Evolutionary conservation across 2,888 invertebrate species (phyloP).

Genomic region (Entomobrya proxima): DNA sequence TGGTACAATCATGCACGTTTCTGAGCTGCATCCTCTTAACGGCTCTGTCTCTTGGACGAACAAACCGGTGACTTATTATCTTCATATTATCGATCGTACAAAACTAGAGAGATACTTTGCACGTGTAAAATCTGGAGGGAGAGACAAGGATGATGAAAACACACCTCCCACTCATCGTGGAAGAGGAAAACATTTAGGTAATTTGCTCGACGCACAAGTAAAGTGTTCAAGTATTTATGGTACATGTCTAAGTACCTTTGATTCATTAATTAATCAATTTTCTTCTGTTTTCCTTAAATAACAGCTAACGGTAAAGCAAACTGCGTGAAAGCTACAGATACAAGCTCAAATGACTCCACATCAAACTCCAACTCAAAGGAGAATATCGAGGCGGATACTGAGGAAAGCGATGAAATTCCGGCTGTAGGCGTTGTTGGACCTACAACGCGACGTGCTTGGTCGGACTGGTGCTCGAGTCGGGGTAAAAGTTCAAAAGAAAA

Average conservation of each 20-base stretch:
- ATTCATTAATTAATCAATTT: neutral
- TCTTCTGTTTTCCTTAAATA: neutral
- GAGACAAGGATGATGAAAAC: conserved; percentile 63
- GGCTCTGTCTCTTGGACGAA: conserved; percentile 99
- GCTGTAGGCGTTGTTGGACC: conserved; percentile 79
- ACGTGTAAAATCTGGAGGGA: conserved; percentile 64
- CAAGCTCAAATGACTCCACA: conserved; percentile 77
- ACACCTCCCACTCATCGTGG: conserved; percentile 57
- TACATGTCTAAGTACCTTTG: neutral
- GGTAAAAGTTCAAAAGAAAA: conserved; percentile 80
- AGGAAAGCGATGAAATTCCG: conserved; percentile 76
- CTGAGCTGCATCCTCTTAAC: conserved; percentile 94
- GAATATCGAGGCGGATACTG: conserved; percentile 76
- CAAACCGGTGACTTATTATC: conserved; percentile 98
- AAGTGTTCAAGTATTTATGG: conserved; percentile 6
- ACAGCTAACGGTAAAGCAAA: conserved; percentile 72
- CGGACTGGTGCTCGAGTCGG: conserved; percentile 79
- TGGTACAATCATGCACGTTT: conserved; percentile 98
- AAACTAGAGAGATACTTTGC: conserved; percentile 79
- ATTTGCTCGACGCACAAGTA: too few species aligned
- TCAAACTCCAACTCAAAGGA: conserved; percentile 76
- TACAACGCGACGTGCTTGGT: conserved; percentile 86
- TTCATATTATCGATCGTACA: conserved; percentile 98
- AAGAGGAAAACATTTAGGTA: conserved; percentile 69
- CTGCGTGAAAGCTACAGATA: conserved; percentile 71